Evolutionary conservation across 1,140 invertebrate species (phyloP).

Genomic region (Achatina immaculata): DNA sequence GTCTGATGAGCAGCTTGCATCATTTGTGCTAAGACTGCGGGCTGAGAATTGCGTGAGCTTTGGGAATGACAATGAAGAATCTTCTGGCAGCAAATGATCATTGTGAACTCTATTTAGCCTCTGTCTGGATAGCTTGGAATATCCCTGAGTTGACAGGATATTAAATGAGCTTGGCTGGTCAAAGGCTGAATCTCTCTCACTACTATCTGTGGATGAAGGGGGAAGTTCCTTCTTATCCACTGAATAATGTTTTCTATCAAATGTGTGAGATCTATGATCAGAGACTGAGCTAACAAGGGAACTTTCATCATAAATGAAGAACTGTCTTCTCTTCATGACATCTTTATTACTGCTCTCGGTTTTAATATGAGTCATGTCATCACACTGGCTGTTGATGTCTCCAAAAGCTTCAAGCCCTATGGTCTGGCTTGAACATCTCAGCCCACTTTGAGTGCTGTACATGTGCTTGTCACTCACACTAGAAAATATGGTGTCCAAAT

Average conservation of each 20-base stretch:
- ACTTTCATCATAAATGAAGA: neutral
- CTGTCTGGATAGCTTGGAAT: conserved; percentile 10
- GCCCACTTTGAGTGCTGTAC: neutral
- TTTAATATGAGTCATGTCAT: neutral
- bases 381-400: neutral
- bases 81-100: neutral
- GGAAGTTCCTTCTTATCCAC: neutral
- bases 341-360: neutral
- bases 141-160: conserved; percentile 16
- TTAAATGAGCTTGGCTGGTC: conserved; percentile 12
- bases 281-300: neutral
- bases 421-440: neutral
- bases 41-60: neutral
- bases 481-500: neutral
- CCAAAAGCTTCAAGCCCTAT: neutral
- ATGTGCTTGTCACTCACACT: neutral
- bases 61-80: too few relatives aligned
- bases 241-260: neutral
- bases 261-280: neutral
- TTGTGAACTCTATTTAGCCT: neutral
- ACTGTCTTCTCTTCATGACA: neutral
- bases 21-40: neutral
- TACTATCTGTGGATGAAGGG: neutral
- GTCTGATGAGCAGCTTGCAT: neutral
- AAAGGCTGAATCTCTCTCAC: neutral